Evolutionary conservation across 1,140 invertebrate genomes (phyloP).

Genomic region (Hyposmocoma kahamanoa): DNA sequence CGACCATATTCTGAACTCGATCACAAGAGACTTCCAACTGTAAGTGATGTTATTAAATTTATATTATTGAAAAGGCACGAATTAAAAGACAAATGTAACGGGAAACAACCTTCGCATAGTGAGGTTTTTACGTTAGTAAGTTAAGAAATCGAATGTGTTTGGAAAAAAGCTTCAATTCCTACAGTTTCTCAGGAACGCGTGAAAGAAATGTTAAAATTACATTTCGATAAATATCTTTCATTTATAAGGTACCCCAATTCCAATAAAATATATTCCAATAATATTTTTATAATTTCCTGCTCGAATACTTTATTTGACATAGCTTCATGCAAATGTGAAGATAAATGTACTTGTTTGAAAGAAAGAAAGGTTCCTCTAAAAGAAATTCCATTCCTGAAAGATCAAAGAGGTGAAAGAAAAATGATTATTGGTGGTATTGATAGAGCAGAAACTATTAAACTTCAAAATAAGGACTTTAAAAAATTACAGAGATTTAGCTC

Average conservation of each 20-base stretch:
- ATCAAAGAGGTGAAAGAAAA: conserved; percentile 4
- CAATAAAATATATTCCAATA: background rate
- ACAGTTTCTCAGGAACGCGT: background rate
- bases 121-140: background rate
- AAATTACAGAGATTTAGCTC: too few relatives aligned
- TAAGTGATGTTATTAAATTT: background rate
- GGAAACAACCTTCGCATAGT: background rate
- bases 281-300: background rate
- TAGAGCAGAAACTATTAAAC: background rate
- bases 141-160: background rate
- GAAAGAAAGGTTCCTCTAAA: background rate
- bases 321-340: background rate
- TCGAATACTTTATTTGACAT: background rate
- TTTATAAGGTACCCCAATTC: conserved; percentile 2
- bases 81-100: background rate
- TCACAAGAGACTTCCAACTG: background rate
- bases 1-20: conserved; percentile 1
- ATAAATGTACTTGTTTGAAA: background rate
- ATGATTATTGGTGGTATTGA: conserved; percentile 4
- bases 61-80: background rate
- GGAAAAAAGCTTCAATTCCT: conserved; percentile 3
- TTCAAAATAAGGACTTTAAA: background rate
- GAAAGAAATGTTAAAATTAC: background rate
- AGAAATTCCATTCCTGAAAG: background rate
- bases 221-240: background rate